These are phyloP conservation scores for Onchidella celtica DNA, from an alignment of 2,888 invertebrate genomes.

Conservation along the genomic window DNA sequence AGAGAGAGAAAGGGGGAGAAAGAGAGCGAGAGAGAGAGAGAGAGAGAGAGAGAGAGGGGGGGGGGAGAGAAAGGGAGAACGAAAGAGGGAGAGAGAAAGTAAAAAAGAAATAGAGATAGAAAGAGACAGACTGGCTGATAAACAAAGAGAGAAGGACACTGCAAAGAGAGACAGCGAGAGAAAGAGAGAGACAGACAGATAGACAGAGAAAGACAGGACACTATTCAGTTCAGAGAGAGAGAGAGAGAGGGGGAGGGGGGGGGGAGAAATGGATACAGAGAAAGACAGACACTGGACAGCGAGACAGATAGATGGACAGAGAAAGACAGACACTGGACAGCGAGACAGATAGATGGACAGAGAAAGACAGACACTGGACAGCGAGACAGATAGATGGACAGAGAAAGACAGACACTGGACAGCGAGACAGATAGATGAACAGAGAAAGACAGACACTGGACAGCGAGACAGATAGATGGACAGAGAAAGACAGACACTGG, in stretches of 20 bases:
- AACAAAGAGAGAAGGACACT: neutral
- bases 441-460: too few relatives aligned
- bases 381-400: too few relatives aligned
- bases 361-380: too few relatives aligned
- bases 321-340: too few relatives aligned
- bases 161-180: neutral
- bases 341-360: neutral
- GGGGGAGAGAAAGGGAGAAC: slow-evolving; percentile 4
- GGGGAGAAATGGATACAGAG: neutral
- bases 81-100: slow-evolving; percentile 2
- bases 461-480: too few relatives aligned
- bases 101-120: neutral
- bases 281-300: neutral
- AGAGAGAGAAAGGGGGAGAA: slow-evolving; percentile 15
- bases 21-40: neutral
- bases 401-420: too few relatives aligned
- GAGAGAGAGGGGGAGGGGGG: slow-evolving; percentile 1
- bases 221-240: neutral
- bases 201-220: neutral
- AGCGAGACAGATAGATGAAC: too few relatives aligned
- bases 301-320: neutral
- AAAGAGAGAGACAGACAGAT: neutral
- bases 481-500: too few relatives aligned
- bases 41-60: neutral
- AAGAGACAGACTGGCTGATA: neutral